A percentile compares a stretch with the other conserved stretches of the same genome.
These are phyloP conservation scores for Xiphophorus couchianus DNA, from an alignment of 2,113 vertebrate genomes.

Conservation along the genomic window DNA sequence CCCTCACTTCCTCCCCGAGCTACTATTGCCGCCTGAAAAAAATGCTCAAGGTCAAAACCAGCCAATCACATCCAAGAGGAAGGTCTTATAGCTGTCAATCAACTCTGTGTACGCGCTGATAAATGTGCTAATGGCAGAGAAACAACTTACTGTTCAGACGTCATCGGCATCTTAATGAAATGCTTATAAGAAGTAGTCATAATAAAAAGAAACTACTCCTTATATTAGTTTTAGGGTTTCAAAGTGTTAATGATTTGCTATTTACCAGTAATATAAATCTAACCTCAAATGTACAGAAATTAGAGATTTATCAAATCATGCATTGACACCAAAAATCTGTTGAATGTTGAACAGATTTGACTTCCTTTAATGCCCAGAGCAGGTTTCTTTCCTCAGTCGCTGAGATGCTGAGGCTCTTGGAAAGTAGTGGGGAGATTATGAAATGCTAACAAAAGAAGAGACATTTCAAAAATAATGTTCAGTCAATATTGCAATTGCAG, in stretches of 20 bases:
- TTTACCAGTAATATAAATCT: not conserved
- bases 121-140: too few relatives aligned
- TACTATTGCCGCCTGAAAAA: too few relatives aligned
- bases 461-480: not conserved
- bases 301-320: not conserved
- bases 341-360: too few relatives aligned
- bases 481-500: too few relatives aligned
- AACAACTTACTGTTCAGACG: too few relatives aligned
- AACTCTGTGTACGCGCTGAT: too few relatives aligned
- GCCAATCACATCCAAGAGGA: too few relatives aligned
- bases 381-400: not conserved
- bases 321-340: not conserved
- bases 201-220: not conserved
- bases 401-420: too few relatives aligned
- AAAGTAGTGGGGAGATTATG: not conserved
- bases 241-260: not conserved
- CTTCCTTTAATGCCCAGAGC: not conserved
- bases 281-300: not conserved
- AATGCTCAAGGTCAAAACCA: too few relatives aligned
- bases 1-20: too few relatives aligned
- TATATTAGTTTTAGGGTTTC: not conserved
- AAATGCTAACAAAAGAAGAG: not conserved
- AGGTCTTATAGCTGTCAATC: too few relatives aligned
- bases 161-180: too few relatives aligned
- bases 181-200: not conserved